phyloP scores from a whole-genome alignment of 2,797 vertebrate species.

The Hemibagrus guttatus region DNA sequence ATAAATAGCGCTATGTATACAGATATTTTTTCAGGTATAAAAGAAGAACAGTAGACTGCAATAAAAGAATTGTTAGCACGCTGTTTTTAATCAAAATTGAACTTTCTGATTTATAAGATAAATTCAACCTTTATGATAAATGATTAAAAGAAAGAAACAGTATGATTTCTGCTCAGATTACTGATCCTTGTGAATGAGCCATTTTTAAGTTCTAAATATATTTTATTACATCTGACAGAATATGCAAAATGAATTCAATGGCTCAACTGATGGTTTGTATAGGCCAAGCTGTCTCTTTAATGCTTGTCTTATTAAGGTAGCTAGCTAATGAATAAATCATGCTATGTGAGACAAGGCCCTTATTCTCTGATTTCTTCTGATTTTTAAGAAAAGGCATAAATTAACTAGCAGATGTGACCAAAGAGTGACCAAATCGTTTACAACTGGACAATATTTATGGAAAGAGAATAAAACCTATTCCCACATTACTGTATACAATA shows the following conservation, averaged over 20 bases:
- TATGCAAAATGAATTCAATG: neutral
- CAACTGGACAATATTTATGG: neutral
- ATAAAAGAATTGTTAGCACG: neutral
- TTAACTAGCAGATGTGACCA: neutral
- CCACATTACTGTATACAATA: neutral
- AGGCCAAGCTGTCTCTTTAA: neutral
- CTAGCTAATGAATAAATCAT: neutral
- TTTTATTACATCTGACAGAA: neutral
- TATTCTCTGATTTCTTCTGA: neutral
- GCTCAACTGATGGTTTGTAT: neutral
- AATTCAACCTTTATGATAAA: neutral
- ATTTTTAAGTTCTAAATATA: neutral
- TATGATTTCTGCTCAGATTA: neutral
- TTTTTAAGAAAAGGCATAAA: neutral
- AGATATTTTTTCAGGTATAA: neutral
- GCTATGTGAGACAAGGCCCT: neutral
- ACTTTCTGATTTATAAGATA: neutral
- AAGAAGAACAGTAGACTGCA: neutral
- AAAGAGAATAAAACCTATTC: neutral
- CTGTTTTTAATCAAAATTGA: neutral
- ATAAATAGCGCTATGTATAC: neutral
- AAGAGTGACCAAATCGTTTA: neutral
- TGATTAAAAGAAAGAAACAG: neutral
- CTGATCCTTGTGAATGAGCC: neutral
- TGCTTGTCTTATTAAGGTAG: no score